A percentile compares a stretch with the other conserved stretches of the same genome.
Conservation (phyloP, 1,140 invertebrate genomes). For the Camponotus floridanus region DNA sequence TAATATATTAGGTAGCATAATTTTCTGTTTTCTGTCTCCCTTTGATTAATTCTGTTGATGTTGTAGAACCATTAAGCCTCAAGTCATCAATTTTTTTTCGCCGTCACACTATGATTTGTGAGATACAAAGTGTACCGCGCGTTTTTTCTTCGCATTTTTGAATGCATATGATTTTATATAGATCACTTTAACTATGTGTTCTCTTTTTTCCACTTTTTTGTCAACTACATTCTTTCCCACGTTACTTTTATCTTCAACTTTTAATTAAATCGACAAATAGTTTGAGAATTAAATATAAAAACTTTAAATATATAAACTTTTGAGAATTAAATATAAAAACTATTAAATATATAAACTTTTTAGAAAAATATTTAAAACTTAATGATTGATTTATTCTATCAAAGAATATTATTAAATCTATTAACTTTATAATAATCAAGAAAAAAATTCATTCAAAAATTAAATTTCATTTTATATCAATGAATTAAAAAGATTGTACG, state of each 20-base stretch:
- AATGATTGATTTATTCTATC: neutral
- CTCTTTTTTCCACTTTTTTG: conserved; percentile 7
- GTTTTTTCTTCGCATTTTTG: conserved; percentile 4
- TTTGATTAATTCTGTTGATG: conserved; percentile 44
- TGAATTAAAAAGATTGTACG: neutral
- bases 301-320: too few relatives aligned
- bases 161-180: conserved; percentile 31
- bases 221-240: conserved; percentile 34
- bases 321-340: neutral
- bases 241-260: conserved; percentile 37
- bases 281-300: neutral
- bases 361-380: neutral
- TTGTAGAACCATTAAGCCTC: conserved; percentile 36
- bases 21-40: neutral
- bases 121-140: conserved; percentile 26
- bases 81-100: conserved; percentile 35
- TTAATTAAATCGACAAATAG: neutral
- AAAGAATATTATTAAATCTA: neutral
- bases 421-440: neutral
- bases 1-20: neutral
- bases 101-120: conserved; percentile 28
- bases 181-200: conserved; percentile 37
- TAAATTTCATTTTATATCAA: neutral
- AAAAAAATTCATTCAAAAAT: too few relatives aligned
- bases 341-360: neutral